These are phyloP conservation scores for Colistium nudipinnis DNA, from an alignment of 2,113 vertebrate genomes.

Conservation along the genomic window DNA sequence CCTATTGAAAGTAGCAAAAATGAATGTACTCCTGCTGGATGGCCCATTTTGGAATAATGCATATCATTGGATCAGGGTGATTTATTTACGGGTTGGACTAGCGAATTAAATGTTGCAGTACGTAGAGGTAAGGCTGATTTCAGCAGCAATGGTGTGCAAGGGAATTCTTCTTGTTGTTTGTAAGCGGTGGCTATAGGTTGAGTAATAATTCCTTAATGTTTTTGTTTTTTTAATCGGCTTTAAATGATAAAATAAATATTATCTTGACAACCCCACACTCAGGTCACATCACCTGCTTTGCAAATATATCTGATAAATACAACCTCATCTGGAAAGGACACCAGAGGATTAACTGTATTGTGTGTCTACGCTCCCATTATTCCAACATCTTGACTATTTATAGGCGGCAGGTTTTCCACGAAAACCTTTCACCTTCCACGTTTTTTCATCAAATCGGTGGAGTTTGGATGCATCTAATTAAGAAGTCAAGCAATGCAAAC, in stretches of 20 bases:
- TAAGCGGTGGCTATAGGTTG: not conserved
- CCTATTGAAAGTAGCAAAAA: not conserved
- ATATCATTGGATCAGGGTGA: not conserved
- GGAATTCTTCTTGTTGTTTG: not conserved
- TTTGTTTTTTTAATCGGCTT: not conserved
- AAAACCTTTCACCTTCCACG: conserved; percentile 64
- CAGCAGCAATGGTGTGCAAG: not conserved
- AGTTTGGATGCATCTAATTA: conserved; percentile 77
- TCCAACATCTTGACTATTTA: conserved; percentile 36
- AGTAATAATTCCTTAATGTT: not conserved
- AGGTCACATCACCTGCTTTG: not conserved
- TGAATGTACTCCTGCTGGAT: not conserved
- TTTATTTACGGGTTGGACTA: not conserved
- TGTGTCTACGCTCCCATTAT: conserved; percentile 9
- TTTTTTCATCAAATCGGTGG: conserved; percentile 69
- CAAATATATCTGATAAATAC: conserved; percentile 15
- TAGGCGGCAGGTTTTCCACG: conserved; percentile 32
- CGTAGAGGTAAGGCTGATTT: not conserved
- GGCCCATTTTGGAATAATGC: not conserved
- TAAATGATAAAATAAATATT: not conserved
- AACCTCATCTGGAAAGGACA: conserved; percentile 8
- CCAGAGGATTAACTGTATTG: not conserved
- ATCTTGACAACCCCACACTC: not conserved
- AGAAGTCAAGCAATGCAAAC: conserved; percentile 76
- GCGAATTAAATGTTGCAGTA: not conserved